Evolutionary conservation across 2,113 vertebrate genomes (phyloP), one percentile per base, ranked within the genome.

Genomic region (Thalassarche chlororhynchos): DNA sequence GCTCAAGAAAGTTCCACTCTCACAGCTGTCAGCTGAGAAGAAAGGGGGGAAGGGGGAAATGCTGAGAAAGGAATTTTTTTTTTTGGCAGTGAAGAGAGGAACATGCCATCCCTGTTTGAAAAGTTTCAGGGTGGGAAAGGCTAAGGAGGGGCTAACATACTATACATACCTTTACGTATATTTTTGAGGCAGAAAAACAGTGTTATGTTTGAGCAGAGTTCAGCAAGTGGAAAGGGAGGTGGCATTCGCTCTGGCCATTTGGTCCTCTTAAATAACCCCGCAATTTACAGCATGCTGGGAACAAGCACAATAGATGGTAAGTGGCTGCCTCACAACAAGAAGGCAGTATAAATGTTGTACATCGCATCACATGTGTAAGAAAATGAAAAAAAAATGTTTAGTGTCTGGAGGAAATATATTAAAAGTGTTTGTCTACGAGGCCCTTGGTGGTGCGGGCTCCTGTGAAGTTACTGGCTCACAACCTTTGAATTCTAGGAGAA

Each of bases 81-180:
- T 96, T 90, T 87, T 96, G 74, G 84, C 96, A 76, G 78, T 79
- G 62, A 85, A 83, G 54, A 87, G 74, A 91, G 71, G 90, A 96
- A 97, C 97, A 94, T 97, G 96, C 96, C 96, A 97, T 94, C 96
- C 89, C 94, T 91, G 82, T 93, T 96, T 87, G 62, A 91, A 93
- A 96, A 89, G 83, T 77, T 96, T 93, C 92, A 93, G 97, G 90
- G 93, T 97, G 96, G 96, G 96, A 97, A 94, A 94, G 90, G 90
- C 96, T 93, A 95, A 96, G 97, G 97, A 95, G 95, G 93, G 96
- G 97, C 96, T 95, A 80, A 88, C 96, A 97, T 97, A 92, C 95
- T 97, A 95, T 66, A 95, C 97, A 97, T 97, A 97, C 96, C 92
- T 97, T 96, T 86, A 97, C 12, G 0, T 97, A 51, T 83, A 91